Evolutionary conservation across 2,797 vertebrate genomes (phyloP), one percentile per base, ranked within the genome.

Genomic region (Epinephelus malabaricus): DNA sequence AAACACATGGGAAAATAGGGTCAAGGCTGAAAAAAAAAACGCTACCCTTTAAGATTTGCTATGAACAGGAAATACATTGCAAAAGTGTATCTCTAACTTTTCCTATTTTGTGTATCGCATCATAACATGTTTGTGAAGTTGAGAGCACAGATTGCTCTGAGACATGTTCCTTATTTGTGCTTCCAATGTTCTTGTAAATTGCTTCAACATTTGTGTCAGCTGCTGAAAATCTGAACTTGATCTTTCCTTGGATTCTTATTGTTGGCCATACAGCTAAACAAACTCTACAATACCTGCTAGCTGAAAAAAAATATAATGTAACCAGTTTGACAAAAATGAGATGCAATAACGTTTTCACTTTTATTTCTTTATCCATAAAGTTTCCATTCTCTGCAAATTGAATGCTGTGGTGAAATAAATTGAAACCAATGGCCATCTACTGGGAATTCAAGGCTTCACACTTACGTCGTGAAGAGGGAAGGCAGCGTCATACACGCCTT

Each of bases 381-480:
- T 61, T 68, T 69, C 34, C 14, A 47, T 49, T 59, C 7, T 43
- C 25, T 59, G 27, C 18, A 17, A 49, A 54, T 3, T 62, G 10
- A 56, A 69, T 17, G 6, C 15, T 47, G 61, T 2, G n/a, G 40
- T 14, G 4, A 68, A 49, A 43, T 55, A 27, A 68, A 58, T 6
- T 71, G 4, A 61, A 69, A 76, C n/a, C 14, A 60, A 15, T 8
- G 1, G 6, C 10, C 4, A 0, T 49, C 55, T 70, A 2, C 0
- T 60, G 64, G 63, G 72, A 65, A 76, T 65, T 63, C 13, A 1
- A 23, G 27, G 63, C 7, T 3, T 78, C 30, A 62, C 4, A 92
- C 98, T 81, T 95, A 99, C 98, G 60, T 99, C 98, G 2, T 99
- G 98, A 68, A 99, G 95, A 9, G 98, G 97, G 88, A 97, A 99